Base-by-base conservation (phyloP, 1,140 invertebrate species). In the Drosophila kikkawai region DNA sequence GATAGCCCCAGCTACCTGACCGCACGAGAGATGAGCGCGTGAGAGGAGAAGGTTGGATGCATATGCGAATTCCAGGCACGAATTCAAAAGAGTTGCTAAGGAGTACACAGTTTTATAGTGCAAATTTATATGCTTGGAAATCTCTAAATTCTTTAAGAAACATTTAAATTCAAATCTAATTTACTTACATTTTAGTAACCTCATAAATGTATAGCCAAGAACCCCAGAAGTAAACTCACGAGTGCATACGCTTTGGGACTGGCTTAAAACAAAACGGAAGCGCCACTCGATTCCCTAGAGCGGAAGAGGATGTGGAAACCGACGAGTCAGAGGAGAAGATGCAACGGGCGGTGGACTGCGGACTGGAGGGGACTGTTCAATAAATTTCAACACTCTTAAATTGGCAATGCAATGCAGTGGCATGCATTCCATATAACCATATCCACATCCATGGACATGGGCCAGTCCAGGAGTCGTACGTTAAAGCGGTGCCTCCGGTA, bases 341-440 rank as follows among this genome's bases (percentile, higher is more conserved):
- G 71, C 57, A 68, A 58, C 26, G 2, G 15, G 19, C 9, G 8
- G 9, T 9, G 19, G 13, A 22, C 17, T 19, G 32, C 3, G 29
- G 57, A 34, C 29, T 36, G 44, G 34, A 48, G 50, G 47, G 66
- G 55, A 13, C 57, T 69, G 75, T 80, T 87, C 79, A 86, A 86
- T 86, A 82, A 82, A 87, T 86, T 85, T 80, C 64, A 70, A 68
- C 81, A 77, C 82, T 73, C 64, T 85, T 85, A 79, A 78, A 78
- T 74, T 81, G 65, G 66, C 75, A 65, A 66, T 75, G 80, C 80
- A 53, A 58, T 86, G 82, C 75, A 80, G 57, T 55, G 45, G 47
- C 41, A 70, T 70, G 67, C 67, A 69, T 36, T 17, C 48, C 48
- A 56, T 41, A 56, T 56, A 22, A 8, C 36, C 53, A 51, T 17